Evolutionary conservation across 2,888 invertebrate genomes (phyloP), one percentile per base, ranked within the genome.

Genomic region (Lithophane semibrunnea): DNA sequence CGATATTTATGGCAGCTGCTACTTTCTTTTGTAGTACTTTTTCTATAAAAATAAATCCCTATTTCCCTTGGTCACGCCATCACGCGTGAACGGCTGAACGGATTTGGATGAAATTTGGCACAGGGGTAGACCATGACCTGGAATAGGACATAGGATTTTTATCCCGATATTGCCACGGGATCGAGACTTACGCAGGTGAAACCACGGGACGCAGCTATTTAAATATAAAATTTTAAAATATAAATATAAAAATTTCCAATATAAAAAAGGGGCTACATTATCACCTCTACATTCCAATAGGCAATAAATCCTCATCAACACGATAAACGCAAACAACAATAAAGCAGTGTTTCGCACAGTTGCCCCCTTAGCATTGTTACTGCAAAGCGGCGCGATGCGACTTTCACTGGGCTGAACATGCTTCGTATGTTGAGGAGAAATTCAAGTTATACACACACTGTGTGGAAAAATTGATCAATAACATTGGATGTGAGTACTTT

Each of bases 361-460:
- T 70, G 82, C 71, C 56, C 4, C 37, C 18, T 16, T 56, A 18
- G 9, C 52, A 67, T 10, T 37, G 16, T n/a, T 18, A 24, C 24
- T 64, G 52, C 75, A 9, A 12, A 52, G 61, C 66, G 24, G 9
- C 24, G 12, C 37, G 7, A 68, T 54, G 71, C 60, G 9, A 81
- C 83, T 84, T 84, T 83, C 85, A 84, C 83, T 84, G 21, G 9
- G 4, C 4, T 80, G 74, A 56, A 77, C 71, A 73, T 77, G 66
- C 81, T 58, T 68, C 70, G 64, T 42, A 71, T 84, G 82, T 84
- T 73, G 61, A 58, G 60, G 78, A 84, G 83, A 82, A 83, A 83
- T 84, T 81, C 44, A 42, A 72, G 54, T n/a, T 21, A 70, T 37
- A 69, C 63, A 84, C 52, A 65, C 49, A 65, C 12, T 9, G 65